These are phyloP conservation scores for Typhlichthys subterraneus DNA, from an alignment of 2,797 vertebrate genomes.

Conservation along the genomic window DNA sequence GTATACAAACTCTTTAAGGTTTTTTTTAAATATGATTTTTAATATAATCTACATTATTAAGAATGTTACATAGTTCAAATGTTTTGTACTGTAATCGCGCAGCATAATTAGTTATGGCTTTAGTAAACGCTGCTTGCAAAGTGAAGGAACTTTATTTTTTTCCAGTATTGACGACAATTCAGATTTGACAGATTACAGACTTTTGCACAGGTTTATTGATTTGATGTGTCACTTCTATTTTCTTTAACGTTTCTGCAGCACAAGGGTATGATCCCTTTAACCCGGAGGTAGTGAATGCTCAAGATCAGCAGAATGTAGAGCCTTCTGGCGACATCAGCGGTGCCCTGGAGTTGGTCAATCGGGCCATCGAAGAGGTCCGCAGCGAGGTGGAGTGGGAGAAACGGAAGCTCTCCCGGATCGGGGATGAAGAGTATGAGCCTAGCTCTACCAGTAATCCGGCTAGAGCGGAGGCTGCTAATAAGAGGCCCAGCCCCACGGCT, in stretches of 20 bases:
- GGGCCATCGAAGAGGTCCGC: conserved; percentile 91
- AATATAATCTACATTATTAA: too few species aligned
- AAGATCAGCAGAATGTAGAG: conserved; percentile 73
- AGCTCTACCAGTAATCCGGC: conserved; percentile 61
- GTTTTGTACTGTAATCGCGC: not conserved
- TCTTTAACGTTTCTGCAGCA: conserved; percentile 67
- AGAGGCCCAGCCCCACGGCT: conserved; percentile 66
- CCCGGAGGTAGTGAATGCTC: conserved; percentile 83
- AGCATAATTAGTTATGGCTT: not conserved
- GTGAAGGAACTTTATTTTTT: too few species aligned
- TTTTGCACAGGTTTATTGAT: not conserved
- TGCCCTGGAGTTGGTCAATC: conserved; percentile 90
- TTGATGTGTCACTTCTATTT: conserved; percentile 4
- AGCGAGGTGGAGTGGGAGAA: conserved; percentile 90
- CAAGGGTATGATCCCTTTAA: conserved; percentile 93
- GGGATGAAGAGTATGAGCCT: conserved; percentile 83
- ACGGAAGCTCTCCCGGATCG: conserved; percentile 83
- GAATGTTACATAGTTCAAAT: not conserved
- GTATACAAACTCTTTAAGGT: too few species aligned
- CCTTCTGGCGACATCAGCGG: conserved; percentile 69
- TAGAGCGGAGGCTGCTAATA: conserved; percentile 52
- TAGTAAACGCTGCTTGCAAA: too few species aligned
- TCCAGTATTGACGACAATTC: too few species aligned
- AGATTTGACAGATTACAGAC: too few species aligned
- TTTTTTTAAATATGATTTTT: too few species aligned